Evolutionary conservation across 2,113 vertebrate species (phyloP).

Genomic region (Enhydra lutris): DNA sequence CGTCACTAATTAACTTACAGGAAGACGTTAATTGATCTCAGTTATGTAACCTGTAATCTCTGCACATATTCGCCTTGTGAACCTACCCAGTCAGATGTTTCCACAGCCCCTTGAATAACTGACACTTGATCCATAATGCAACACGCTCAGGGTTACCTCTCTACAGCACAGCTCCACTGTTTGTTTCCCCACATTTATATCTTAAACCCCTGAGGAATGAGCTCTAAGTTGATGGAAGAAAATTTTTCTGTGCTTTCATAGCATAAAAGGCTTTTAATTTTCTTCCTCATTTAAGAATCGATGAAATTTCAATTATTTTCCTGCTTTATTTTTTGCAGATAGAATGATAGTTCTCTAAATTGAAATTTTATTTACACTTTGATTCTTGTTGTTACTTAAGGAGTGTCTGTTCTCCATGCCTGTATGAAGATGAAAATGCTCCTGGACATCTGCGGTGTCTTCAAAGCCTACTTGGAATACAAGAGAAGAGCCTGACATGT

Average conservation of each 20-base stretch:
- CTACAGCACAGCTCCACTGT: fast-evolving
- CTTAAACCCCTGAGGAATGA: background rate
- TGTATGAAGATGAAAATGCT: background rate
- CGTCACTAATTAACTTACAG: background rate
- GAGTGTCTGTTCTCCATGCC: background rate
- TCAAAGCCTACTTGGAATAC: background rate
- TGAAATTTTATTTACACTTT: background rate
- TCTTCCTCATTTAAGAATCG: background rate
- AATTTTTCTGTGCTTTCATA: background rate
- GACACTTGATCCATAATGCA: background rate
- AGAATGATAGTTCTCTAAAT: background rate
- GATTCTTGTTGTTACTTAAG: background rate
- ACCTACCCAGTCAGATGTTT: background rate
- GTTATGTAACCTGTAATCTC: background rate
- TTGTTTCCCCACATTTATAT: background rate
- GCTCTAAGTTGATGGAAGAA: background rate
- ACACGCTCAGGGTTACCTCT: background rate
- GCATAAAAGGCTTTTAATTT: background rate
- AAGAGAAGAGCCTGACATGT: background rate
- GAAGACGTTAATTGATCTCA: background rate
- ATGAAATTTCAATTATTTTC: background rate
- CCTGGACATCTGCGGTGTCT: background rate
- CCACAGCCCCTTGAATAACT: background rate
- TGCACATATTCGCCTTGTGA: background rate
- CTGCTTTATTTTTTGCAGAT: background rate